These are phyloP conservation scores for Glyptemys insculpta DNA, from an alignment of 2,797 vertebrate species.

Conservation along the genomic window DNA sequence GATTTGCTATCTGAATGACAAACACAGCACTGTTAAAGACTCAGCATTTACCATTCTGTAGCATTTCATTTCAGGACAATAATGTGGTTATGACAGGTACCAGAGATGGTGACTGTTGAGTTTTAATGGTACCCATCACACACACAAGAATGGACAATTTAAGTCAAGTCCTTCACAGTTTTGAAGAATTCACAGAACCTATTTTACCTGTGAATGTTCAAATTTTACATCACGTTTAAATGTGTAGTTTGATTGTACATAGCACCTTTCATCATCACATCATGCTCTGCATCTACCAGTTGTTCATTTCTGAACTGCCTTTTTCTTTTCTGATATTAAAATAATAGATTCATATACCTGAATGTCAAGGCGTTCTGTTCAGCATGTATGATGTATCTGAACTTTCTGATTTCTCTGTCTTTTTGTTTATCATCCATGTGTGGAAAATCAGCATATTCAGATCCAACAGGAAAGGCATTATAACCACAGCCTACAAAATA, in stretches of 20 bases:
- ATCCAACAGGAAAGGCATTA: conserved; percentile 95
- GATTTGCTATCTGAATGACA: not conserved
- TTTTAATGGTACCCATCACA: not conserved
- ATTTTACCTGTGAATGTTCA: not conserved
- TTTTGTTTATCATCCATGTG: conserved; percentile 95
- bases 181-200: not conserved
- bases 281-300: not conserved
- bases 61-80: not conserved
- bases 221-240: not conserved
- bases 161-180: not conserved
- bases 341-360: conserved; percentile 83
- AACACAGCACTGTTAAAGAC: not conserved
- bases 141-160: not conserved
- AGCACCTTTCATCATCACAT: not conserved
- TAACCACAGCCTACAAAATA: conserved; percentile 94
- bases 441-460: conserved; percentile 93
- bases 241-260: not conserved
- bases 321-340: not conserved
- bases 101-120: not conserved
- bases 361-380: conserved; percentile 97
- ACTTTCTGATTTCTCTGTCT: conserved; percentile 92
- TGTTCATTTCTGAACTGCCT: not conserved
- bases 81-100: not conserved
- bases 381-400: conserved; percentile 94
- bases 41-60: not conserved